Evolutionary conservation across 2,113 vertebrate species (phyloP).

Genomic region (Gobiocypris rarus): DNA sequence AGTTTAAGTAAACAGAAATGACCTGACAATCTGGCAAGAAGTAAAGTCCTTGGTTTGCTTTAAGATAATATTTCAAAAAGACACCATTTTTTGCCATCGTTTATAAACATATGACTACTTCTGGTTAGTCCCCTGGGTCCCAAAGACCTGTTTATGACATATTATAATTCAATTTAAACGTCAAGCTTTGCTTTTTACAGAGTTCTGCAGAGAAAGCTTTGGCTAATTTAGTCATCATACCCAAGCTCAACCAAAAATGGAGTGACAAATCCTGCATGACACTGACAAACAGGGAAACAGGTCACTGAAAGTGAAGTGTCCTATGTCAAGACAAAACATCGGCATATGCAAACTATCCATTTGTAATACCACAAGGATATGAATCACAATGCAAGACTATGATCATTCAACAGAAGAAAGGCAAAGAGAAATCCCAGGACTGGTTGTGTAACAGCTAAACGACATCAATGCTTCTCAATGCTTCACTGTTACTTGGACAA

Average conservation of each 20-base stretch:
- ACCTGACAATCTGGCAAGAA: background rate
- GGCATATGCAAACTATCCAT: background rate
- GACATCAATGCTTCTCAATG: background rate
- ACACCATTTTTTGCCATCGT: background rate
- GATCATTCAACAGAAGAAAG: background rate
- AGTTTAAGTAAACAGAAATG: background rate
- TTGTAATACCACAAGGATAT: background rate
- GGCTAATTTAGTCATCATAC: background rate
- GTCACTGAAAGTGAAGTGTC: background rate
- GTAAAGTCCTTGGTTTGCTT: background rate
- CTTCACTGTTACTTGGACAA: background rate
- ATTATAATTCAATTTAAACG: background rate
- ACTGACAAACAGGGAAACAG: background rate
- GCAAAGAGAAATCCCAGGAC: background rate
- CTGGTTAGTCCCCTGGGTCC: background rate
- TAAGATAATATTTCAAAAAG: background rate
- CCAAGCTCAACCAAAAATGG: background rate
- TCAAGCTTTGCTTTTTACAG: background rate
- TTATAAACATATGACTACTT: background rate
- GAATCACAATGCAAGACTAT: background rate
- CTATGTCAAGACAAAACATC: background rate
- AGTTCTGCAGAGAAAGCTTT: background rate
- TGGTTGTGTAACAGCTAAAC: background rate
- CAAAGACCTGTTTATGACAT: background rate
- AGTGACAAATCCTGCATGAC: background rate